Base-by-base conservation (phyloP, 1,140 invertebrate species). In the Pissodes strobi region DNA sequence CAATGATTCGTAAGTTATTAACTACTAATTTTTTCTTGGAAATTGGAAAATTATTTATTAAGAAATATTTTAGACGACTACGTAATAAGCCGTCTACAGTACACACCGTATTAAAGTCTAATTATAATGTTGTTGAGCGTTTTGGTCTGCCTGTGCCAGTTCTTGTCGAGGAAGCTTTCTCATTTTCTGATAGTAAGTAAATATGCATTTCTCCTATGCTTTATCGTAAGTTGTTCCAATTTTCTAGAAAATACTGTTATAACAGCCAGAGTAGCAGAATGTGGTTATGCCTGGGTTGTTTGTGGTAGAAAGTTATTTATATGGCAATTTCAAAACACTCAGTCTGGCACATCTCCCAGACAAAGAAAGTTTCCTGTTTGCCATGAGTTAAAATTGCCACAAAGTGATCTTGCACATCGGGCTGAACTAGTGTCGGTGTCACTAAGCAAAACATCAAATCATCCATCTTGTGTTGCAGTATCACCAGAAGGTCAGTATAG, bases 381-480 rank as follows among this genome's bases (percentile, higher is more conserved):
- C 76, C 85, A 89, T 64, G 94, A 97, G 76, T 79, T 98, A 2
- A 88, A 88, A 1, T 76, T 98, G 12, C 94, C 94, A 0, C 91
- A 94, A 46, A 96, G 93, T 76, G 94, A 97, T 78, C 81, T 97
- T 12, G 90, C 91, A 1, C 94, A 97, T 76, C 89, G 90, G 77
- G 93, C 94, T n/a, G 88, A 93, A 59, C 83, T 96, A 21, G 90
- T 97, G 4, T 86, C 87, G 65, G 85, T 97, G 5, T 92, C 93
- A 75, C 81, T 87, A 41, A 68, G 41, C 38, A 57, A 49, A 55
- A 68, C 59, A 2, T 70, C 63, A 60, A 52, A 64, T 83, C 85
- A 88, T 67, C 90, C 94, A 21, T 89, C 91, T 8, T 95, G 93
- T 73, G 88, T 97, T 68, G 94, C 94, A 34, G 92, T 95, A 0